Percentiles rank a stretch among this genome's conserved stretches.
phyloP scores from a whole-genome alignment of 2,797 vertebrate species.

The Anableps anableps region DNA sequence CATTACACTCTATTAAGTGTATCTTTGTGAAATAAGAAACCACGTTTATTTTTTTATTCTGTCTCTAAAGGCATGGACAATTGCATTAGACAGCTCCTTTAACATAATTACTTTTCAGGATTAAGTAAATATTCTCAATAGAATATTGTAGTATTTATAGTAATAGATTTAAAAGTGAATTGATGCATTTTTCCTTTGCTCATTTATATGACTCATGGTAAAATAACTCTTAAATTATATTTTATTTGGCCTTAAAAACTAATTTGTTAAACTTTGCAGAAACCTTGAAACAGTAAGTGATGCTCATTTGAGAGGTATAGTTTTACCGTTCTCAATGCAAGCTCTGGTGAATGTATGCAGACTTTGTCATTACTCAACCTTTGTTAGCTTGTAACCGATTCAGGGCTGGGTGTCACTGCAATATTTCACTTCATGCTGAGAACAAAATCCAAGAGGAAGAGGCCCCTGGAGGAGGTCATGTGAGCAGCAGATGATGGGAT shows the following conservation, averaged over 20 bases:
- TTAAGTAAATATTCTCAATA: neutral
- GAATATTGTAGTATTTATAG: neutral
- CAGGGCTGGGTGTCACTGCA: slow-evolving; percentile 51
- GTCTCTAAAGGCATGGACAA: neutral
- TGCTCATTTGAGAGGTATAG: slow-evolving; percentile 31
- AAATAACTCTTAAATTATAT: slow-evolving; percentile 9
- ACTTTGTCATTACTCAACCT: slow-evolving; percentile 59
- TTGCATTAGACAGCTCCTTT: neutral
- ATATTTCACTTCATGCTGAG: slow-evolving; percentile 65
- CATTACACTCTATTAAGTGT: neutral
- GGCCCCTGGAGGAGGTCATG: slow-evolving; percentile 55
- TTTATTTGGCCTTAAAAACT: slow-evolving; percentile 8
- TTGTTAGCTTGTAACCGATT: slow-evolving; percentile 50
- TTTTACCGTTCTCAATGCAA: slow-evolving; percentile 41
- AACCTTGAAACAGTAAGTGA: slow-evolving; percentile 9
- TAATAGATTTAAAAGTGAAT: neutral
- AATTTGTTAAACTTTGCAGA: slow-evolving; percentile 4
- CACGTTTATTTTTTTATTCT: neutral
- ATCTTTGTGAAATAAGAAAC: neutral
- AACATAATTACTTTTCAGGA: neutral
- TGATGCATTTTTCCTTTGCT: neutral
- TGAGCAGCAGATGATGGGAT: slow-evolving; percentile 48
- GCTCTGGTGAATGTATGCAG: slow-evolving; percentile 38
- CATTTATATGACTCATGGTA: neutral
- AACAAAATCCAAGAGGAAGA: slow-evolving; percentile 42